Evolutionary conservation across 2,113 vertebrate species (phyloP).

Genomic region (Alligator sinensis): DNA sequence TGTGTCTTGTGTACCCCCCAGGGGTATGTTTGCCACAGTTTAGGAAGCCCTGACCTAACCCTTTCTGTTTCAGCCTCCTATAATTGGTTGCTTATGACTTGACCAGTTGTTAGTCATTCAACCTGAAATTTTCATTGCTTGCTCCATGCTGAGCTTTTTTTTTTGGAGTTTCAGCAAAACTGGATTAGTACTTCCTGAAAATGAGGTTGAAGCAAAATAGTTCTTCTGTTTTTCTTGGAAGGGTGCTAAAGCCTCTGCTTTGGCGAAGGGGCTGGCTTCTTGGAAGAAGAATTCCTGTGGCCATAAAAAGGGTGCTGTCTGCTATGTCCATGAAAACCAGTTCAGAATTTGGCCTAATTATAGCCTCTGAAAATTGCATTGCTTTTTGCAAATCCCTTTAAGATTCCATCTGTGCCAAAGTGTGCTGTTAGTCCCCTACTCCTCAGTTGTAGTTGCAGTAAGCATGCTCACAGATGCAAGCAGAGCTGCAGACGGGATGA

Average conservation of each 20-base stretch:
- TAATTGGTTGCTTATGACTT: neutral
- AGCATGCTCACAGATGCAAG: neutral
- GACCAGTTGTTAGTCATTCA: neutral
- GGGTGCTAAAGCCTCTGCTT: neutral
- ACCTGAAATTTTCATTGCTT: neutral
- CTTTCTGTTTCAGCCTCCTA: neutral
- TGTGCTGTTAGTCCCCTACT: neutral
- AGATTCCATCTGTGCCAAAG: neutral
- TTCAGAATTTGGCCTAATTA: neutral
- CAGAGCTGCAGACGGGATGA: fast-evolving
- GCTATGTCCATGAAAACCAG: neutral
- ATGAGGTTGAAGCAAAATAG: neutral
- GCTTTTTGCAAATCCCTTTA: neutral
- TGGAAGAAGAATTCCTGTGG: neutral
- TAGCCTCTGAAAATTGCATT: neutral
- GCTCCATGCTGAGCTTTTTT: neutral
- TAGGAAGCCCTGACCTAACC: neutral
- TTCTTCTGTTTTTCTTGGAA: neutral
- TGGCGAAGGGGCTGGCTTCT: neutral
- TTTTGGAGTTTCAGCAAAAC: neutral
- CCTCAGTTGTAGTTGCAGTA: neutral
- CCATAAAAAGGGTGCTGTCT: neutral
- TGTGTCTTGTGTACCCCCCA: too few relatives aligned
- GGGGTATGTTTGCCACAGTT: too few relatives aligned
- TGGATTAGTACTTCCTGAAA: neutral